phyloP scores from a whole-genome alignment of 2,797 vertebrate species.

The Carduelis carduelis region DNA sequence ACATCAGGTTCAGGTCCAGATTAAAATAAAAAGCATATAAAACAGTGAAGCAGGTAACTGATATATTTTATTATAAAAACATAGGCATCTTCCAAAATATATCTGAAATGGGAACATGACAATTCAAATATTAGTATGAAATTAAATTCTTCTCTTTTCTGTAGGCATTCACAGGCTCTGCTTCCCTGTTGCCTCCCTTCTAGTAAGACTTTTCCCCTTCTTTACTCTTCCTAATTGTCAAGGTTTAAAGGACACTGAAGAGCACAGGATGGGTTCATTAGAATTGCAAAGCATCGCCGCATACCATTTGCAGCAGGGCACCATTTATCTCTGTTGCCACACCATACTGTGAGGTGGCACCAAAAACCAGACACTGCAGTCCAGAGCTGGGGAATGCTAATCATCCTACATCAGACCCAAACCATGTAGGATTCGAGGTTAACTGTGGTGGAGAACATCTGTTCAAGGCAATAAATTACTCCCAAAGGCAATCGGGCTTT shows the following conservation, averaged over 20 bases:
- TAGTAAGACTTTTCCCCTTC: neutral
- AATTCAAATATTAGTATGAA: neutral
- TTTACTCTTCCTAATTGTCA: neutral
- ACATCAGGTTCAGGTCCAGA: neutral
- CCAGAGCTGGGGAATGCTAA: neutral
- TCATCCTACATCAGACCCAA: neutral
- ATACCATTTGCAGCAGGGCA: neutral
- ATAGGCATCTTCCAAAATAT: neutral
- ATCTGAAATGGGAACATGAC: neutral
- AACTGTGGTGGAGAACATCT: neutral
- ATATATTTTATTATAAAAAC: neutral
- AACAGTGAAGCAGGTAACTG: neutral
- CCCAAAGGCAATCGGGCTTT: neutral
- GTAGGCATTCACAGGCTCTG: neutral
- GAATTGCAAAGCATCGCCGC: slow-evolving; percentile 1
- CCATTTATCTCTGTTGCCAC: slow-evolving; percentile 35
- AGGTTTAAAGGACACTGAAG: slow-evolving; percentile 38
- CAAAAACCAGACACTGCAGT: neutral
- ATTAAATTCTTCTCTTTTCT: neutral
- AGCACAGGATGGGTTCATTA: slow-evolving; percentile 40
- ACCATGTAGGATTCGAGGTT: neutral
- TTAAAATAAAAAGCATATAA: neutral
- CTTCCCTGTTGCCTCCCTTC: neutral
- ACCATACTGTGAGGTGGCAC: slow-evolving; percentile 39
- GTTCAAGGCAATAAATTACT: neutral